phyloP scores from a whole-genome alignment of 2,888 invertebrate species.

The Serripes groenlandicus region DNA sequence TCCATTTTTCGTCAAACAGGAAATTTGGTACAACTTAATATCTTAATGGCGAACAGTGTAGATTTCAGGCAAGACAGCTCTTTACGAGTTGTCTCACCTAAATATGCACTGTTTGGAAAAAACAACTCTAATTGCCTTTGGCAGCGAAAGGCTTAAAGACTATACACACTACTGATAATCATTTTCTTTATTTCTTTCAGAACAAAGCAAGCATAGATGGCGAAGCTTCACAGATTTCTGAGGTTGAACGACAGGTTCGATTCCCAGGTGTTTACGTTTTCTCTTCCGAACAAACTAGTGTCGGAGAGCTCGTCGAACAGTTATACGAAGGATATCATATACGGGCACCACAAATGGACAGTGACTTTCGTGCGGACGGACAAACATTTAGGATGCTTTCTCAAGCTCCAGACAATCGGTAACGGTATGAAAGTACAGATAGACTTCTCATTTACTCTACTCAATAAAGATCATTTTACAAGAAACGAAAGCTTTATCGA shows the following conservation, averaged over 20 bases:
- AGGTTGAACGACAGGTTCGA: slow-evolving; percentile 93
- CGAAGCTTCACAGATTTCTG: slow-evolving; percentile 90
- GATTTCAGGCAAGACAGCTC: too few relatives aligned
- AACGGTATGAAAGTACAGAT: slow-evolving; percentile 92
- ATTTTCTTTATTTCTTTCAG: background rate
- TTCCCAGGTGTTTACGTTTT: slow-evolving; percentile 94
- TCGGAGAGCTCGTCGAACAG: slow-evolving; percentile 93
- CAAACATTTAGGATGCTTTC: slow-evolving; percentile 92
- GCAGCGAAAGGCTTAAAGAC: too few relatives aligned
- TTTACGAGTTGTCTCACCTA: too few relatives aligned
- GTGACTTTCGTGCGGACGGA: slow-evolving; percentile 93
- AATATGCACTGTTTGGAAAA: too few relatives aligned
- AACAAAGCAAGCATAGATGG: slow-evolving; percentile 69
- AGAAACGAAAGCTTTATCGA: slow-evolving; percentile 93
- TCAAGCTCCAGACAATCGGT: slow-evolving; percentile 92
- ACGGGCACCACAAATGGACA: slow-evolving; percentile 94
- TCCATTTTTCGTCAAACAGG: too few relatives aligned
- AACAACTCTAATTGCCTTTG: too few relatives aligned
- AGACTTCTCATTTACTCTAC: slow-evolving; percentile 93
- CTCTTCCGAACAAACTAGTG: slow-evolving; percentile 92
- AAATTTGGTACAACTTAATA: too few relatives aligned
- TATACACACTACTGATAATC: too few relatives aligned
- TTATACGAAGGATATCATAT: slow-evolving; percentile 93
- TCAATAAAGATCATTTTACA: slow-evolving; percentile 93
- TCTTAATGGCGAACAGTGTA: too few relatives aligned